A percentile compares a stretch with the other conserved stretches of the same genome.
phyloP scores from a whole-genome alignment of 2,797 vertebrate species.

The Emydoidea blandingii region DNA sequence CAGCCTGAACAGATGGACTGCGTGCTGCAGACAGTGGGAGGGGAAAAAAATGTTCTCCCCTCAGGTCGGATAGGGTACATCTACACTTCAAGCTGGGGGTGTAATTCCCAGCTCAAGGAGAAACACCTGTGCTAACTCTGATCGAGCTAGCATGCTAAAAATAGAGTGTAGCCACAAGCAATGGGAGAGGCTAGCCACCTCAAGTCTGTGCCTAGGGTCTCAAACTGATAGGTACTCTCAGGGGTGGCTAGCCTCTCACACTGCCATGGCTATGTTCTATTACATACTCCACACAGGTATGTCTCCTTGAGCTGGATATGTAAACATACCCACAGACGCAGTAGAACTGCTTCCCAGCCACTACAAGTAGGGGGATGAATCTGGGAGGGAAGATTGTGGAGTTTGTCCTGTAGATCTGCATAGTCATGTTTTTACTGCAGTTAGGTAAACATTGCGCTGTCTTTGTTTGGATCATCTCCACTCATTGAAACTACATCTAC shows the following conservation, averaged over 20 bases:
- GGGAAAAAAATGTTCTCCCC: background rate
- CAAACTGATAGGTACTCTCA: background rate
- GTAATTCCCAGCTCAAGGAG: background rate
- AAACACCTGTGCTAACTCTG: background rate
- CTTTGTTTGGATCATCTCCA: background rate
- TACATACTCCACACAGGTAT: background rate
- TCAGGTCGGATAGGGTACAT: background rate
- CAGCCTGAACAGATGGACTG: background rate
- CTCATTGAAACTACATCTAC: slow-evolving; percentile 52
- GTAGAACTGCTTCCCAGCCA: background rate
- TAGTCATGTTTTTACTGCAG: background rate
- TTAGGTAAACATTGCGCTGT: slow-evolving; percentile 35
- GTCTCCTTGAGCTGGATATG: background rate
- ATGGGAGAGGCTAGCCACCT: background rate
- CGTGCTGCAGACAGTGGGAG: background rate
- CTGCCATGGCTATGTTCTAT: background rate
- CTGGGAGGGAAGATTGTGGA: background rate
- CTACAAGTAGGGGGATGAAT: background rate
- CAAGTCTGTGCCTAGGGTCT: background rate
- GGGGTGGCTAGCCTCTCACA: background rate
- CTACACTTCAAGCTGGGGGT: background rate
- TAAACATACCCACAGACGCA: background rate
- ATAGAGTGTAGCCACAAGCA: background rate
- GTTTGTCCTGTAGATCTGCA: slow-evolving; percentile 2
- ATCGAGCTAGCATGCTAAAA: background rate